Base-by-base conservation (phyloP, 2,113 vertebrate species). In the Paramormyrops kingsleyae region DNA sequence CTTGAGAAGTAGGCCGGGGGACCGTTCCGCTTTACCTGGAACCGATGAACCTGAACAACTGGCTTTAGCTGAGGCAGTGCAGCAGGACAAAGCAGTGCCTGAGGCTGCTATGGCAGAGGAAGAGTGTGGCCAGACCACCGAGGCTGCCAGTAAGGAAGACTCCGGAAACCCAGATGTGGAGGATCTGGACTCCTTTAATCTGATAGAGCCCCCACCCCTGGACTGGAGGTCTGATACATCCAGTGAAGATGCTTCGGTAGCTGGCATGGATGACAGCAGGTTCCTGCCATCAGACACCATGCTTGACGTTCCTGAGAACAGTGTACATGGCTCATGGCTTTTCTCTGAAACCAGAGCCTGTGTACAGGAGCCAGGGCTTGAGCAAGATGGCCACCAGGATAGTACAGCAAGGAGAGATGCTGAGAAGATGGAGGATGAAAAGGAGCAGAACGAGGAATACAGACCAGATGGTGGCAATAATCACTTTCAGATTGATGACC, bases 211-310 rank as follows among this genome's bases (percentile, higher is more conserved):
- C 88, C 96, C 96, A 89, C 96, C 96, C 0, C 91, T 97, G 87
- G 96, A 97, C 92, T 97, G 96, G 96, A 95, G 92, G 91, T 96
- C 95, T 0, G 96, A 97, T 27, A 95, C 95, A 35, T 97, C 96
- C n/a, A 95, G 94, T 42, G 95, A 96, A 2, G 88, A 35, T 0
- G 93, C 88, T 85, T 94, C 94, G 0, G 89, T 91, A 46, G 92
- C 92, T 0, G 93, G 94, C 39, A 88, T 94, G 44, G 94, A 95
- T 9, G 93, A 94, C n/a, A 80, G 92, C 50, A 87, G 87, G 88
- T 92, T 91, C 87, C 90, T 89, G 21, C 88, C 90, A 12, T 59
- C 87, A 3, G 92, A 91, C 62, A 5, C 62, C 70, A 31, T 92
- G 24, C 89, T 89, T 52, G 94, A 94, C 19, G 74, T 27, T n/a